Conservation (phyloP, 2,888 invertebrate species). For the Cetonia aurata region DNA sequence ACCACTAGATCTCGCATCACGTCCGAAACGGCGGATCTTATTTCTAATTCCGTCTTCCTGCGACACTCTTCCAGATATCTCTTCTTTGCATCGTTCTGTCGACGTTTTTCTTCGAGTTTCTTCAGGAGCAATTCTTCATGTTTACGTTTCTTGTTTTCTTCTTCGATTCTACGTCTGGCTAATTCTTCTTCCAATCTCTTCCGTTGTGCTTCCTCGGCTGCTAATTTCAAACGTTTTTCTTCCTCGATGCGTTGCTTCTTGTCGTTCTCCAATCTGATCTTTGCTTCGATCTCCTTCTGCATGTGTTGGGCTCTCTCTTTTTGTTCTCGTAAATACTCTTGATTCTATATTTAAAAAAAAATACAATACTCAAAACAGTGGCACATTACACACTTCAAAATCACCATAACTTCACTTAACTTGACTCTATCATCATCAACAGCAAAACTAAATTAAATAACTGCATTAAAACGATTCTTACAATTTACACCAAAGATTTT, state of each 20-base stretch:
- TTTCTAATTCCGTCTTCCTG: conserved; percentile 50
- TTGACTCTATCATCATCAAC: too few relatives aligned
- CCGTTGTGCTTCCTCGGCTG: conserved; percentile 37
- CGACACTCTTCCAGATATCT: conserved; percentile 47
- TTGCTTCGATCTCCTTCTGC: conserved; percentile 49
- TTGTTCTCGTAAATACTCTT: conserved; percentile 11
- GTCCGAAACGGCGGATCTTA: conserved; percentile 57
- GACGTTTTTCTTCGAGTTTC: conserved; percentile 48
- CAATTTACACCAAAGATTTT: too few relatives aligned
- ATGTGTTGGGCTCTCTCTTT: conserved; percentile 46
- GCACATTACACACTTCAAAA: too few relatives aligned
- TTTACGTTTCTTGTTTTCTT: conserved; percentile 27
- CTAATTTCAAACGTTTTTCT: conserved; percentile 48
- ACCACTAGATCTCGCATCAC: conserved; percentile 61
- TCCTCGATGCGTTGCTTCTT: conserved; percentile 32
- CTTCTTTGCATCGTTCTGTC: conserved; percentile 41
- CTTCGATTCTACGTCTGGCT: conserved; percentile 20
- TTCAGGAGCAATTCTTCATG: conserved; percentile 48
- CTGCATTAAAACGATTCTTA: too few relatives aligned
- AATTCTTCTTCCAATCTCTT: conserved; percentile 27
- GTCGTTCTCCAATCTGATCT: conserved; percentile 39
- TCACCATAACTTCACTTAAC: too few relatives aligned
- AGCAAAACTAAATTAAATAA: too few relatives aligned
- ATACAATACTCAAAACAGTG: too few relatives aligned
- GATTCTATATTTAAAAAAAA: conserved; percentile 19